Base-by-base conservation (phyloP, 2,113 vertebrate genomes). In the Caracal caracal region DNA sequence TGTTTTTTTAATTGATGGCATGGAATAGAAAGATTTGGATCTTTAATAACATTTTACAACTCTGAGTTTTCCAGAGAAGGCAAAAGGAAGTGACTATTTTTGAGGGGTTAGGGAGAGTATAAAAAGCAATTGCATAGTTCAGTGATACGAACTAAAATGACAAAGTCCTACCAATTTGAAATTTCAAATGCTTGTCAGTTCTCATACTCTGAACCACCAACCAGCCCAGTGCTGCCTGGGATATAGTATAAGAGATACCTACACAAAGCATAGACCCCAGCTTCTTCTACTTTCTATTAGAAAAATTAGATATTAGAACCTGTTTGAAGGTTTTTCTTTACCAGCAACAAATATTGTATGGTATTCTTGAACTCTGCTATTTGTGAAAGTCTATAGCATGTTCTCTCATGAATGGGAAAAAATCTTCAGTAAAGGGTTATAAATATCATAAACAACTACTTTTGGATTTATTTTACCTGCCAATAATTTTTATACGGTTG, bases 1-100 rank as follows among this genome's bases (percentile, higher is more conserved):
- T 83, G n/a, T 78, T 98, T 96, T 96, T 97, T 94, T 84, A 94
- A 85, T 68, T 93, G 49, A 51, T 30, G 75, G 47, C 43, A 93
- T 37, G 33, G 43, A 87, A 86, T 93, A 37, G 24, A 56, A 79
- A 88, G 3, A 6, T 84, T 93, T 61, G 61, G 96, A 82, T 86
- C 66, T 90, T 94, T 84, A 93, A 93, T 90, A 6, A 51, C 65
- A 6, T 59, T 65, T 49, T 85, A 75, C 3, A 51, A 61, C 22
- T 30, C 4, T n/a, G 1, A 90, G 59, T 92, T 76, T 85, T 71
- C 12, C 0, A 17, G 85, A 66, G 73, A 76, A 92, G 33, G 0
- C 11, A 65, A 73, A 88, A 87, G 63, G 16, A 81, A 90, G 7
- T 70, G 40, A 75, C 10, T 65, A 26, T 19, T 76, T 94, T 91